Evolutionary conservation across 2,113 vertebrate genomes (phyloP).

Genomic region (Sander vitreus): DNA sequence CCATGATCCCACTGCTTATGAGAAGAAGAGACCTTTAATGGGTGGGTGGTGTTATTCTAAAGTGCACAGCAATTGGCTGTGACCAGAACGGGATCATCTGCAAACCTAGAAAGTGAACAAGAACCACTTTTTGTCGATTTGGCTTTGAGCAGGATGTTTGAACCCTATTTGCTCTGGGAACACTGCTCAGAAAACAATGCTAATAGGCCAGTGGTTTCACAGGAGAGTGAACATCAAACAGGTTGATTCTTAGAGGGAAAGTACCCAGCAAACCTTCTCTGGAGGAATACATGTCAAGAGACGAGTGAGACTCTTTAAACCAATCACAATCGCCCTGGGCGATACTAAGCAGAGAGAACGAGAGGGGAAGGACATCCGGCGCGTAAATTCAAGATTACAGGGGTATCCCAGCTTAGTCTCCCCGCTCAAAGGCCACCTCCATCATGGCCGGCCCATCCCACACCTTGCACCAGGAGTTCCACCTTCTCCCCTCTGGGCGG

Average conservation of each 20-base stretch:
- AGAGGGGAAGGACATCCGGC: too few relatives aligned
- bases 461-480: too few relatives aligned
- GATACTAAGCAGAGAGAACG: too few relatives aligned
- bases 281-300: conserved; percentile 38
- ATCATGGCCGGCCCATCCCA: too few relatives aligned
- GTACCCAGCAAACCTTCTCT: conserved; percentile 6
- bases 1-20: background rate
- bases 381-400: too few relatives aligned
- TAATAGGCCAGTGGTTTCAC: conserved; percentile 35
- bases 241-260: conserved; percentile 37
- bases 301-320: background rate
- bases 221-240: conserved; percentile 41
- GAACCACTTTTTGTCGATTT: background rate
- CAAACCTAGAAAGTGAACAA: background rate
- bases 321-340: too few relatives aligned
- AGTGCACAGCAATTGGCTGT: background rate
- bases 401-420: too few relatives aligned
- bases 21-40: background rate
- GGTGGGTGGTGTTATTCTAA: background rate
- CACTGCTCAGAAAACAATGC: conserved; percentile 25
- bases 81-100: conserved; percentile 21
- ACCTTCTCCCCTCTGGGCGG: too few relatives aligned
- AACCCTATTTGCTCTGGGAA: conserved; percentile 34
- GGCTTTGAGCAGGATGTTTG: conserved; percentile 22
- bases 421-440: too few relatives aligned